Percentiles rank a stretch among this genome's conserved stretches.
Evolutionary conservation across 1,140 invertebrate species (phyloP).

Genomic region (Lamellibrachia luymesi): DNA sequence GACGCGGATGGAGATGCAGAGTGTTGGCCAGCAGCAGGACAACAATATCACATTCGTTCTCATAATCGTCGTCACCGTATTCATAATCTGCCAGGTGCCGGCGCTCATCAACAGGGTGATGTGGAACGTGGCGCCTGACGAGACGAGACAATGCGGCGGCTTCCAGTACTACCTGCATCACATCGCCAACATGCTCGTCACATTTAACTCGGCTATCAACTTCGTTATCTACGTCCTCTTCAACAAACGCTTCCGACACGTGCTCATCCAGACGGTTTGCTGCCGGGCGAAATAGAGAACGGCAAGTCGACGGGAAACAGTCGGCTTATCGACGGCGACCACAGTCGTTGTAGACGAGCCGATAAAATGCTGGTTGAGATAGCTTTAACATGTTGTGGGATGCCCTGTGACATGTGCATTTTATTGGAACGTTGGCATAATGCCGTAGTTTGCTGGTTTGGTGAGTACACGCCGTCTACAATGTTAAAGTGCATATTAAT

Average conservation of each 20-base stretch:
- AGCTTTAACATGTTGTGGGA: no score
- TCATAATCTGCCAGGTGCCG: conserved; percentile 29
- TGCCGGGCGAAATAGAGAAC: not conserved
- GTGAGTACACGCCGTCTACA: no score
- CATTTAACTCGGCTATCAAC: conserved; percentile 27
- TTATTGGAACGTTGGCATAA: no score
- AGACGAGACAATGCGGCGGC: conserved; percentile 20
- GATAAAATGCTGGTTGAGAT: no score
- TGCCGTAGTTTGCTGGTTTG: no score
- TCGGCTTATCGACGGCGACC: not conserved
- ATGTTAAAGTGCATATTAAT: no score
- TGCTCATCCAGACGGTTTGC: conserved; percentile 13
- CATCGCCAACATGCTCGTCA: conserved; percentile 26
- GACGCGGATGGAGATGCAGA: conserved; percentile 29
- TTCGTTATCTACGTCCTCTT: conserved; percentile 29
- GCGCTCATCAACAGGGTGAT: conserved; percentile 27
- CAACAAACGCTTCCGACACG: conserved; percentile 28
- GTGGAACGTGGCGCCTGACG: conserved; percentile 21
- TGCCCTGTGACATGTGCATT: no score
- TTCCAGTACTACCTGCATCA: conserved; percentile 29
- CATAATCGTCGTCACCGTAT: conserved; percentile 28
- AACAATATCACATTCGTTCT: no score
- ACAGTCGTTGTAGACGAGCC: no score
- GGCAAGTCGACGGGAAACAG: not conserved
- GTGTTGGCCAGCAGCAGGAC: conserved; percentile 29